phyloP scores from a whole-genome alignment of 2,888 invertebrate species.

The Tipula vernalis region DNA sequence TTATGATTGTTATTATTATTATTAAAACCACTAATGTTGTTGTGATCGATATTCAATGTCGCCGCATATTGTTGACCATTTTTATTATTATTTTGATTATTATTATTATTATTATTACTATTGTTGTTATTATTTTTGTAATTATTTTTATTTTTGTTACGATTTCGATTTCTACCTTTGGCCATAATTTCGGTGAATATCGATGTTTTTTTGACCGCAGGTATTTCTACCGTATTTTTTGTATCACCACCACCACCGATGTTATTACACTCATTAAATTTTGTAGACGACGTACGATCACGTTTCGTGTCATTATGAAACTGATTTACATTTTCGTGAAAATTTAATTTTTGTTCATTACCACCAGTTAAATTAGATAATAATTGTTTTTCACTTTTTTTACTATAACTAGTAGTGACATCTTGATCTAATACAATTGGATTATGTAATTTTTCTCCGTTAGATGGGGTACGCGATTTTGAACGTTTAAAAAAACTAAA shows the following conservation, averaged over 20 bases:
- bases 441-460: neutral
- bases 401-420: neutral
- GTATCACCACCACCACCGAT: neutral
- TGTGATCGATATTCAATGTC: neutral
- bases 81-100: neutral
- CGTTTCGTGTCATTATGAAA: neutral
- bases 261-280: neutral
- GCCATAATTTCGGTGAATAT: slow-evolving; percentile 33
- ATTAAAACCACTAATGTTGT: neutral
- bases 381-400: neutral
- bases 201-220: slow-evolving; percentile 19
- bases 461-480: slow-evolving; percentile 6
- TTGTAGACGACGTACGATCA: slow-evolving; percentile 4
- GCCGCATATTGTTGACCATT: neutral
- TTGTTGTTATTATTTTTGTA: slow-evolving; percentile 13
- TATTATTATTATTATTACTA: neutral
- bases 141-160: slow-evolving; percentile 21
- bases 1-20: neutral
- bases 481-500: slow-evolving; percentile 11
- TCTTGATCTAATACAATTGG: neutral
- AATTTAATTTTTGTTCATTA: neutral
- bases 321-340: slow-evolving; percentile 8
- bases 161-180: slow-evolving; percentile 34
- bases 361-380: neutral
- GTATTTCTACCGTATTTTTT: neutral